These are phyloP conservation scores for Ctenoplectra terminalis DNA, from an alignment of 1,140 invertebrate species.

Conservation along the genomic window DNA sequence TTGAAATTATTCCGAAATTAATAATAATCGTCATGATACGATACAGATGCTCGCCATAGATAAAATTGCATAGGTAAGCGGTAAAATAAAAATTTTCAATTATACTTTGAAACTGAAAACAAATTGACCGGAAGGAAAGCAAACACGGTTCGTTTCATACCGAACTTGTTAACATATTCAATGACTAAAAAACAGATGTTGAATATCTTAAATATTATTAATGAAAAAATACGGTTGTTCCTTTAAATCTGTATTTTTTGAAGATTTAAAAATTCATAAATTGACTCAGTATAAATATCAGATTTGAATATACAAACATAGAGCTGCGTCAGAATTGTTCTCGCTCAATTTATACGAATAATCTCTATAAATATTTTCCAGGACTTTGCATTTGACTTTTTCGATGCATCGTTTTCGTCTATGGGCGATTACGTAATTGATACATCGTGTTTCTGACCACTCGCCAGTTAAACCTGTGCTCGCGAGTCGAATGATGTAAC, in stretches of 20 bases:
- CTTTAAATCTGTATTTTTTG: no score
- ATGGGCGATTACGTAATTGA: conserved; percentile 17
- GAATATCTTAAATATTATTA: neutral
- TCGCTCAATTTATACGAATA: neutral
- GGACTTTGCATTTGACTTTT: conserved; percentile 3
- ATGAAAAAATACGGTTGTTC: neutral
- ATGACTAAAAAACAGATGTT: neutral
- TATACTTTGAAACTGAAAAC: neutral
- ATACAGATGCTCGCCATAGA: no score
- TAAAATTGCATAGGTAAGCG: no score
- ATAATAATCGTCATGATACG: no score
- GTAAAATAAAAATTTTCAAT: no score
- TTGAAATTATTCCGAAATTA: no score
- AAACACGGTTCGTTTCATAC: no score
- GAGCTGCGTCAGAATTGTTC: neutral
- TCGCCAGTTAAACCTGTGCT: conserved; percentile 26
- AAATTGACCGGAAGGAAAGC: neutral
- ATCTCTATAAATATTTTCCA: neutral
- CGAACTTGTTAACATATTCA: no score
- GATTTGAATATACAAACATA: neutral
- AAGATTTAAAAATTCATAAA: neutral
- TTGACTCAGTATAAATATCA: neutral
- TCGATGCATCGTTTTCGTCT: neutral
- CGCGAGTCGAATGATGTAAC: conserved; percentile 29
- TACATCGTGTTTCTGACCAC: neutral